These are phyloP conservation scores for Equus quagga DNA, from an alignment of 2,113 vertebrate genomes.

Conservation along the genomic window DNA sequence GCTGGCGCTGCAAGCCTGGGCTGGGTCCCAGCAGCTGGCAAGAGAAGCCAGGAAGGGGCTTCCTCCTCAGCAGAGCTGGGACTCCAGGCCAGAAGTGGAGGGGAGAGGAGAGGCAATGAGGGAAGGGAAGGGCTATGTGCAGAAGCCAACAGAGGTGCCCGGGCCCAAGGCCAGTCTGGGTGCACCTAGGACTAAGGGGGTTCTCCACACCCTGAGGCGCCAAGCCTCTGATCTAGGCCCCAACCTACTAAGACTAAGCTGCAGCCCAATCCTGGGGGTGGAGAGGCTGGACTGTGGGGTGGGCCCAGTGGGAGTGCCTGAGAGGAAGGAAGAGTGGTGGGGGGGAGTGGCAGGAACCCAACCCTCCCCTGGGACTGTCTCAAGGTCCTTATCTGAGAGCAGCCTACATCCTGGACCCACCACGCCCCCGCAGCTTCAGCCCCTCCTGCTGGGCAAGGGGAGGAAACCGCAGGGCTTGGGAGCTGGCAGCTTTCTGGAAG, in stretches of 20 bases:
- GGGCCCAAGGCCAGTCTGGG: neutral
- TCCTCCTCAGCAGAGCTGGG: slow-evolving; percentile 72
- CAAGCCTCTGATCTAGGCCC: neutral
- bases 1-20: neutral
- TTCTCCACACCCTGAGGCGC: neutral
- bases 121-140: neutral
- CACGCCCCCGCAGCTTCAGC: neutral
- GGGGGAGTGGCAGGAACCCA: slow-evolving; percentile 68
- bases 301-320: neutral
- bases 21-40: slow-evolving; percentile 53
- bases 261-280: neutral
- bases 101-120: neutral
- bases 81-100: slow-evolving; percentile 24
- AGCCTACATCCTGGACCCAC: slow-evolving; percentile 63
- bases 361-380: slow-evolving; percentile 53
- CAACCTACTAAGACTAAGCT: neutral
- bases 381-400: slow-evolving; percentile 70
- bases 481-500: neutral
- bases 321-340: slow-evolving; percentile 73
- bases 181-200: neutral
- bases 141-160: neutral
- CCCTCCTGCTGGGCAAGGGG: neutral
- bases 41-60: slow-evolving; percentile 79
- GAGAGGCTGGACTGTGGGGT: neutral
- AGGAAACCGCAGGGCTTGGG: neutral